phyloP scores from a whole-genome alignment of 2,888 invertebrate genomes.

The Stratiomys singularior region DNA sequence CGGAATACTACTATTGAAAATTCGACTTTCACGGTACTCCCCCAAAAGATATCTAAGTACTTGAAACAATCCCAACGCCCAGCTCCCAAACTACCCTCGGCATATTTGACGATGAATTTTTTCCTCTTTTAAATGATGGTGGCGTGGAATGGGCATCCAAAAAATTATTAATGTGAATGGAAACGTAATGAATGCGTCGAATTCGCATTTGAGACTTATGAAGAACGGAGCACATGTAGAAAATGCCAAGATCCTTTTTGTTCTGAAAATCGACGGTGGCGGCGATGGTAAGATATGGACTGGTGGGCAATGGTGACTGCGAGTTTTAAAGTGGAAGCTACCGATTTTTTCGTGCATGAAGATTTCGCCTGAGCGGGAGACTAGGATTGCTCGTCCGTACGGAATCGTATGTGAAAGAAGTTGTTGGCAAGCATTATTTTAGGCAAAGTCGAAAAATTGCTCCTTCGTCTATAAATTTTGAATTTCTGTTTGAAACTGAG shows the following conservation, averaged over 20 bases:
- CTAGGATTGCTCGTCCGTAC: background rate
- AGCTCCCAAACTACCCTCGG: constrained; percentile 34
- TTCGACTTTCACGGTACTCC: constrained; percentile 22
- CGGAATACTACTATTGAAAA: background rate
- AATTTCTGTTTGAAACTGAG: constrained; percentile 50
- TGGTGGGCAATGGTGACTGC: background rate
- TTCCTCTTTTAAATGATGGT: constrained; percentile 31
- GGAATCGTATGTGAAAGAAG: constrained; percentile 30
- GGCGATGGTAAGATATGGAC: background rate
- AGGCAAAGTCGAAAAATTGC: constrained; percentile 49
- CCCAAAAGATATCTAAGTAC: constrained; percentile 35
- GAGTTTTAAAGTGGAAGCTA: constrained; percentile 49
- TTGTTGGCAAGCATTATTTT: constrained; percentile 36
- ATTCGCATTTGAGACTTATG: constrained; percentile 46
- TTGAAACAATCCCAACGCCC: constrained; percentile 47
- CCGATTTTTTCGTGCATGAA: constrained; percentile 48
- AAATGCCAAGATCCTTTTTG: constrained; percentile 2
- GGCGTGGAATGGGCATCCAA: constrained; percentile 47
- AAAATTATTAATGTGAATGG: constrained; percentile 52
- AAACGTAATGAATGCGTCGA: constrained; percentile 52
- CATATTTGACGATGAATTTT: constrained; percentile 21
- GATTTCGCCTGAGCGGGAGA: constrained; percentile 10
- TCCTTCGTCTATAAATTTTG: constrained; percentile 52
- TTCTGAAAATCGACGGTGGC: background rate
- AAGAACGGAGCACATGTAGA: constrained; percentile 9